Evolutionary conservation across 2,888 invertebrate species (phyloP).

Genomic region (Anthophora plumipes): DNA sequence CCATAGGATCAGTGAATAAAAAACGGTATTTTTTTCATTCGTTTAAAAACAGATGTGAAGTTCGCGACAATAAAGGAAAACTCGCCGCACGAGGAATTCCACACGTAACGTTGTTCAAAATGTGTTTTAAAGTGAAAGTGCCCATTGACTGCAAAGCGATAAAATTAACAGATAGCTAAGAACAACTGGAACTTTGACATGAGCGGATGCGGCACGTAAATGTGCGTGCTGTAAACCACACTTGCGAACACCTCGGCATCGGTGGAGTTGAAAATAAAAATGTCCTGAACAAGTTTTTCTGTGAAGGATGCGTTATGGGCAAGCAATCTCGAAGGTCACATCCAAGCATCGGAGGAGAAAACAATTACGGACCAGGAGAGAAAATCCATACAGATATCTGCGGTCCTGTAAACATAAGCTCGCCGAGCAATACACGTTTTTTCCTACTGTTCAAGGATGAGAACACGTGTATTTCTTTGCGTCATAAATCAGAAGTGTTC

Average conservation of each 20-base stretch:
- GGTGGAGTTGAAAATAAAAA: slow-evolving; percentile 9
- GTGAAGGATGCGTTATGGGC: slow-evolving; percentile 43
- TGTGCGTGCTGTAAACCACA: slow-evolving; percentile 1
- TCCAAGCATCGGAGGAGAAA: neutral
- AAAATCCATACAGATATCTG: slow-evolving; percentile 21
- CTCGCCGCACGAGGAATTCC: slow-evolving; percentile 9
- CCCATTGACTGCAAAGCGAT: neutral
- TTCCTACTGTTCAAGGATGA: slow-evolving; percentile 58
- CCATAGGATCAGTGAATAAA: slow-evolving; percentile 21
- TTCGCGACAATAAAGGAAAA: slow-evolving; percentile 7
- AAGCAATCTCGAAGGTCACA: slow-evolving; percentile 35
- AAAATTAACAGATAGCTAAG: neutral
- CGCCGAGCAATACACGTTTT: neutral
- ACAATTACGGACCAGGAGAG: slow-evolving; percentile 1
- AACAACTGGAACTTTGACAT: slow-evolving; percentile 7
- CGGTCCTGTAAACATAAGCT: slow-evolving; percentile 17
- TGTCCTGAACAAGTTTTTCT: slow-evolving; percentile 12
- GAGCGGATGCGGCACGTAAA: slow-evolving; percentile 2
- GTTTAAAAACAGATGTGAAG: slow-evolving; percentile 3
- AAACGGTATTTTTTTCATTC: slow-evolving; percentile 21
- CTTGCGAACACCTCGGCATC: neutral
- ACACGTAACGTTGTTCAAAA: slow-evolving; percentile 12
- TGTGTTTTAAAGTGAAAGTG: slow-evolving; percentile 10
- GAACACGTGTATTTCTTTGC: slow-evolving; percentile 48
- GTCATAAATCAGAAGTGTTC: slow-evolving; percentile 41